These are phyloP conservation scores for Chironomus tentans DNA, from an alignment of 2,888 invertebrate genomes.

Conservation along the genomic window DNA sequence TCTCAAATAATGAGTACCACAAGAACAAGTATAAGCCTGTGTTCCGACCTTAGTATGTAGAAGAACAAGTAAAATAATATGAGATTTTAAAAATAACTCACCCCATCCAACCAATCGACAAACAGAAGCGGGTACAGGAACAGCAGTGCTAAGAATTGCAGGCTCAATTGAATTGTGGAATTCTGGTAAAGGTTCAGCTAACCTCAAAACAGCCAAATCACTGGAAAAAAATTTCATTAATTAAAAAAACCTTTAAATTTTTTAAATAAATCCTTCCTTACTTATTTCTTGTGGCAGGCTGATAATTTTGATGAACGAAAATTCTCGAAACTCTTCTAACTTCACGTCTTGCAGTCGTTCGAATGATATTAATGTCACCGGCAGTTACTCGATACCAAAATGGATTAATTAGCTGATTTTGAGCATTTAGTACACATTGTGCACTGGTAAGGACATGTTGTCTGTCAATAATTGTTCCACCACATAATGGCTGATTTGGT, in stretches of 20 bases:
- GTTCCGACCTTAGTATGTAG: too few species aligned
- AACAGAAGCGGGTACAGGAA: neutral
- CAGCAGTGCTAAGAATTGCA: neutral
- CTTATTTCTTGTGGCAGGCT: conserved; percentile 10
- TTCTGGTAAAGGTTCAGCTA: conserved; percentile 5
- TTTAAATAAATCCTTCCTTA: neutral
- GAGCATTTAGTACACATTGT: conserved; percentile 25
- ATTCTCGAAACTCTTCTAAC: neutral
- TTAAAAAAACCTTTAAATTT: neutral
- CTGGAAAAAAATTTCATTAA: neutral
- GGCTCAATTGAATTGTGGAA: conserved; percentile 27
- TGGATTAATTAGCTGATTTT: conserved; percentile 27
- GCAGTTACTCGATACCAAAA: conserved; percentile 25
- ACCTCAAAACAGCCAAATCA: conserved; percentile 19
- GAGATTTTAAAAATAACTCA: too few species aligned
- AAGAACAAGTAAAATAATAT: too few species aligned
- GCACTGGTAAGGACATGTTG: conserved; percentile 27
- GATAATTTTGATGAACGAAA: conserved; percentile 15
- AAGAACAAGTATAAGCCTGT: too few species aligned
- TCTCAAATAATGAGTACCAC: too few species aligned
- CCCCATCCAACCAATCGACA: conserved; percentile 27
- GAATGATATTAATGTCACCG: conserved; percentile 21
- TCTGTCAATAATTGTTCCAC: conserved; percentile 27
- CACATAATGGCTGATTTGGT: conserved; percentile 21
- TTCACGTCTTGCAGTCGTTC: neutral